Evolutionary conservation across 2,113 vertebrate species (phyloP), one percentile per base, ranked within the genome.

Genomic region (Toxostoma redivivum): DNA sequence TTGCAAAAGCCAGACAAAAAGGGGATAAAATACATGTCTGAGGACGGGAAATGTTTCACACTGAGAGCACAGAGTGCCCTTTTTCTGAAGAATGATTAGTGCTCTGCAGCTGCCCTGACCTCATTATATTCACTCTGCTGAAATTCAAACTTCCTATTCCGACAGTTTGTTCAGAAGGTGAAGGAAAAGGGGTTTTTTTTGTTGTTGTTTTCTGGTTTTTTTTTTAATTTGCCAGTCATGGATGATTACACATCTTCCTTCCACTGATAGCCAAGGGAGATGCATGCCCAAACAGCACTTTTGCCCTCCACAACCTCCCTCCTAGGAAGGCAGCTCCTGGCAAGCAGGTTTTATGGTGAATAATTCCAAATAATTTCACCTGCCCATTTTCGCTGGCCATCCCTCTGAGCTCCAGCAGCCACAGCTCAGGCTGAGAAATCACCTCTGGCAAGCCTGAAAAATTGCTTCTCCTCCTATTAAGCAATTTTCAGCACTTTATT

Each of bases 1-100:
- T 96, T 80, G 85, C 79, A 95, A 88, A 94, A 93, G 58, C 45
- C 66, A 93, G 86, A 79, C 57, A 89, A 44, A 94, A 94, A 88
- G 28, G 28, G 67, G 67, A 88, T 73, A 86, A 93, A 94, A 95
- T 31, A 50, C 67, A 61, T 80, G 66, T 95, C 71, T 93, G 94
- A 92, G 33, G 73, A 83, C 0, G 35, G 84, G 81, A 94, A 94
- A 82, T 31, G 85, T 92, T 93, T 85, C 88, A 94, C 38, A 22
- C 40, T 33, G 86, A 82, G 73, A 94, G 65, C 57, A 92, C 77
- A 87, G 90, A 91, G 80, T 86, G 57, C 84, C 77, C 60, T 88
- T 94, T 91, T 92, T 94, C 73, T 94, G 60, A 79, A 78, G 86
- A 84, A 84, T 44, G 50, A 57, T 53, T 69, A 83, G 81, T 33